phyloP scores from a whole-genome alignment of 2,113 vertebrate genomes.

The Geococcyx californianus region DNA sequence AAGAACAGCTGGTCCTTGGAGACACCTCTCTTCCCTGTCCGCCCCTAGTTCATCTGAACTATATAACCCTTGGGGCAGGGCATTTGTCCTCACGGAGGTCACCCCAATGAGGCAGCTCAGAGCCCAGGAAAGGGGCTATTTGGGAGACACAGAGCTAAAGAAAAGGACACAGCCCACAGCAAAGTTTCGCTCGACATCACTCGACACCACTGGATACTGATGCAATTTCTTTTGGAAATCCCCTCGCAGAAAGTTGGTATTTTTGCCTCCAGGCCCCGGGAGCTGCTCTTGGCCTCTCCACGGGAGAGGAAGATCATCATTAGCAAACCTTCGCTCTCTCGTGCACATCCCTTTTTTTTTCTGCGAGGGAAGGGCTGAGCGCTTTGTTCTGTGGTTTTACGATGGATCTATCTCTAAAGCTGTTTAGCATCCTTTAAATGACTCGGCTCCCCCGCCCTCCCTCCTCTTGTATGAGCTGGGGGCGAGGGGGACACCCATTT shows the following conservation, averaged over 20 bases:
- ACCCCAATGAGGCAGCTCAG: rapidly evolving
- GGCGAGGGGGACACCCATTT: background rate
- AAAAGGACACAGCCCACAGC: rapidly evolving
- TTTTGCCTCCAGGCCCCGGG: background rate
- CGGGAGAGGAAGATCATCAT: background rate
- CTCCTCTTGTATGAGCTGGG: background rate
- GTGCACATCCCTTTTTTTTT: rapidly evolving
- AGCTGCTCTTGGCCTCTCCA: background rate
- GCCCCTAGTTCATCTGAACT: background rate
- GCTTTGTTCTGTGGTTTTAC: background rate
- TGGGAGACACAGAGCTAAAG: background rate
- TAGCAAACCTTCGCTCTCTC: background rate
- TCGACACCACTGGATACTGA: background rate
- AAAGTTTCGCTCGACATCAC: background rate
- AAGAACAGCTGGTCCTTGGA: rapidly evolving
- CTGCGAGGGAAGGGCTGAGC: background rate
- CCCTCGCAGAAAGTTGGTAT: background rate
- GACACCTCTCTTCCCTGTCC: rapidly evolving
- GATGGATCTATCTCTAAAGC: background rate
- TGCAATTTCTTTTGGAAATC: background rate
- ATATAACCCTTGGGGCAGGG: background rate
- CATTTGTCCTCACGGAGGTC: rapidly evolving
- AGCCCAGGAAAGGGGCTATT: rapidly evolving
- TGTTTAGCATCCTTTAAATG: background rate
- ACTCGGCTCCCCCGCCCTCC: background rate